These are phyloP conservation scores for Bubalus kerabau DNA, from an alignment of 2,113 vertebrate genomes.

Conservation along the genomic window DNA sequence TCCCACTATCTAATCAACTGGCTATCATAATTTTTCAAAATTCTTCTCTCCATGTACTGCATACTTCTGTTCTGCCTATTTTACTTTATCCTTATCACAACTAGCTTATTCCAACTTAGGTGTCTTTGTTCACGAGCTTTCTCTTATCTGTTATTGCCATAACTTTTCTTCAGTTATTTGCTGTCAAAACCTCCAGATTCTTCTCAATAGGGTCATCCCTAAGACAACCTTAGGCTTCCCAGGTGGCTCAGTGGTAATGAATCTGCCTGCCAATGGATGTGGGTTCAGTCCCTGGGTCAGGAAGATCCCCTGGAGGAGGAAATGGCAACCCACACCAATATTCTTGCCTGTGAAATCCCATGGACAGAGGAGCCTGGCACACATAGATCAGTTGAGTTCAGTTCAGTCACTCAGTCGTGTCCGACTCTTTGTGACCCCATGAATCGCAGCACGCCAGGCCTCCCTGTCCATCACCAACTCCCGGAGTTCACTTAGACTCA, in stretches of 20 bases:
- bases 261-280: neutral
- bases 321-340: neutral
- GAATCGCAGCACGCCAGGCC: too few relatives aligned
- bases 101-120: neutral
- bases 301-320: neutral
- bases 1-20: neutral
- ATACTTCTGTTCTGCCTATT: neutral
- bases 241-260: neutral
- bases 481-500: too few relatives aligned
- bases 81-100: neutral
- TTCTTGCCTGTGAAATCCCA: neutral
- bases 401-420: too few relatives aligned
- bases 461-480: too few relatives aligned
- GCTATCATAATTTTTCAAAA: neutral
- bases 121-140: neutral
- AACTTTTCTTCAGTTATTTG: neutral
- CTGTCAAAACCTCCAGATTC: neutral
- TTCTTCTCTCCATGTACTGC: neutral
- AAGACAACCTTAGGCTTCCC: neutral
- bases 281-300: neutral
- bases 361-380: neutral
- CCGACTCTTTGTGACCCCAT: too few relatives aligned
- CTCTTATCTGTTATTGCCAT: neutral
- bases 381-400: neutral
- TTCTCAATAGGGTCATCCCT: neutral